Evolutionary conservation across 2,797 vertebrate genomes (phyloP).

Genomic region (Molossus molossus): DNA sequence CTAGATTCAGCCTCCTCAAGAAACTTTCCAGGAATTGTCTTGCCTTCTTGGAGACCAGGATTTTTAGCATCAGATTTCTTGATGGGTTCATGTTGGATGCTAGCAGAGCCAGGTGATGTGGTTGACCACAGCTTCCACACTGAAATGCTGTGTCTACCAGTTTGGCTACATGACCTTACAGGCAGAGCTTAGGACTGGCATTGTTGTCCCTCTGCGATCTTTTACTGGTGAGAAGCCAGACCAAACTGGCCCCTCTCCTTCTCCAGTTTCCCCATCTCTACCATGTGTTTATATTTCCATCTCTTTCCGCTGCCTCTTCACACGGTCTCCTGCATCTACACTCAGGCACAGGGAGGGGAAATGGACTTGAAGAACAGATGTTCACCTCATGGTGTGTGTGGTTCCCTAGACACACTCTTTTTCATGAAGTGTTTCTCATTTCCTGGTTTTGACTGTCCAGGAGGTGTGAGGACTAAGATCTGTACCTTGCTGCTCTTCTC

Average conservation of each 20-base stretch:
- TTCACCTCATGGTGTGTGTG: slow-evolving; percentile 56
- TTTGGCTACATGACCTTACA: background rate
- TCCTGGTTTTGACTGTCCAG: slow-evolving; percentile 60
- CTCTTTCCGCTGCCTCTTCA: background rate
- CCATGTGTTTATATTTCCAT: background rate
- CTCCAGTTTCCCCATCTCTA: background rate
- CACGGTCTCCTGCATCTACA: background rate
- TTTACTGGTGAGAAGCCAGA: background rate
- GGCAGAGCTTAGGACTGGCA: background rate
- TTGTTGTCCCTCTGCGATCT: background rate
- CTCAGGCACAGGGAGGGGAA: background rate
- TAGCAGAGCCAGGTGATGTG: slow-evolving; percentile 6
- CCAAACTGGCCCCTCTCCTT: background rate
- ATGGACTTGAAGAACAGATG: slow-evolving; percentile 30
- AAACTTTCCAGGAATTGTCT: slow-evolving; percentile 58
- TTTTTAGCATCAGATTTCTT: slow-evolving; percentile 53
- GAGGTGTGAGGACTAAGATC: background rate
- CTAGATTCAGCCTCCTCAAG: slow-evolving; percentile 34
- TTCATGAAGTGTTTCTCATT: slow-evolving; percentile 59
- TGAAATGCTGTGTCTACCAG: background rate
- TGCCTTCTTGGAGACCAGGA: slow-evolving; percentile 20
- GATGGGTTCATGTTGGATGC: background rate
- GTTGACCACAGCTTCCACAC: background rate
- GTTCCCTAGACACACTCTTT: background rate
- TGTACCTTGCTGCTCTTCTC: slow-evolving; percentile 21